A percentile compares a stretch with the other conserved stretches of the same genome.
These are phyloP conservation scores for Octodon degus DNA, from an alignment of 2,113 vertebrate species.

Conservation along the genomic window DNA sequence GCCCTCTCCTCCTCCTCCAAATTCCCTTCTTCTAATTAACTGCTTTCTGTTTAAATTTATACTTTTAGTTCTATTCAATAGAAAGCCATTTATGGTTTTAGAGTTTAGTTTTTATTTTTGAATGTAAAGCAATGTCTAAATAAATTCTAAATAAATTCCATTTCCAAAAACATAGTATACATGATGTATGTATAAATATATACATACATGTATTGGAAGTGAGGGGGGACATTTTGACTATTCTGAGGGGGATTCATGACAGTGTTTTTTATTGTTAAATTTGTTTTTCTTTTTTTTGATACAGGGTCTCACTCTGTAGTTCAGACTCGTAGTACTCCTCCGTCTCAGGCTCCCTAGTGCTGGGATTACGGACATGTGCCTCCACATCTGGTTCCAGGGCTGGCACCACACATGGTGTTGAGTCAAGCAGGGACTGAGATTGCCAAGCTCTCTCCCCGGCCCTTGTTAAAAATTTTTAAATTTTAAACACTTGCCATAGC, in stretches of 20 bases:
- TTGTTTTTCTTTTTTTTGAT: no score
- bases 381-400: no score
- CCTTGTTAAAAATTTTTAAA: no score
- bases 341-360: no score
- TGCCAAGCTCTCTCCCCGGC: no score
- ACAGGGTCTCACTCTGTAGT: no score
- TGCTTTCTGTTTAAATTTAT: not conserved
- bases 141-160: slow-evolving; percentile 31
- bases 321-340: no score
- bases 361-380: no score
- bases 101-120: slow-evolving; percentile 39
- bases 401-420: no score
- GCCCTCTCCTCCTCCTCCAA: not conserved
- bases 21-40: not conserved
- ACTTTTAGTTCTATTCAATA: not conserved
- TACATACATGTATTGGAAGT: not conserved
- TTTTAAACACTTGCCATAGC: not conserved
- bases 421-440: no score
- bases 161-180: not conserved
- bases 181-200: not conserved
- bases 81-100: not conserved
- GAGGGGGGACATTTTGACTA: not conserved
- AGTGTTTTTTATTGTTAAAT: not conserved
- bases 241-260: not conserved
- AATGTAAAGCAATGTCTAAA: slow-evolving; percentile 7